Evolutionary conservation across 2,797 vertebrate species (phyloP).

Genomic region (Syngnathus acus): DNA sequence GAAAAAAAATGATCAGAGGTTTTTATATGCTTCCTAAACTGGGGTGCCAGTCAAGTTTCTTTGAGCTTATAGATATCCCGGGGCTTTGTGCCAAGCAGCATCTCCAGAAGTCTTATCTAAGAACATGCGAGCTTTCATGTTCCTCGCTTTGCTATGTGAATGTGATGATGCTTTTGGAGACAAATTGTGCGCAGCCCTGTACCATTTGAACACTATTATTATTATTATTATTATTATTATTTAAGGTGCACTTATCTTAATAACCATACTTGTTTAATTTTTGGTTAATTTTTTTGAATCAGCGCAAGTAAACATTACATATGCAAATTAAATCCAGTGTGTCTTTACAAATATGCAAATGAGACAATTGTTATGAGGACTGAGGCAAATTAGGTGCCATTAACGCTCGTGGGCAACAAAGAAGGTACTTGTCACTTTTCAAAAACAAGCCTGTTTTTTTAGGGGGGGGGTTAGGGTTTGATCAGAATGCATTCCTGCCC

Average conservation of each 20-base stretch:
- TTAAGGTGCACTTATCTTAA: background rate
- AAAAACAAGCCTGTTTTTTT: background rate
- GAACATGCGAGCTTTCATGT: constrained; percentile 25
- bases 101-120: constrained; percentile 29
- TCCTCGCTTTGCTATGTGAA: constrained; percentile 10
- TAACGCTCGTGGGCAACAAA: background rate
- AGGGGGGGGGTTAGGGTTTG: background rate
- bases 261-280: background rate
- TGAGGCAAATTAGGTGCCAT: constrained; percentile 4
- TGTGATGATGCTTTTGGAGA: background rate
- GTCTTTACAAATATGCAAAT: constrained; percentile 20
- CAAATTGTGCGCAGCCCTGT: background rate
- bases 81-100: constrained; percentile 23
- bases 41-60: constrained; percentile 32
- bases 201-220: background rate
- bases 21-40: constrained; percentile 9
- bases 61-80: constrained; percentile 40
- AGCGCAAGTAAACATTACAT: constrained; percentile 3
- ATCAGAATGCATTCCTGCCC: background rate
- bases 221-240: background rate
- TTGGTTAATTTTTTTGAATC: constrained; percentile 6
- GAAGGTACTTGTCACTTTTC: background rate
- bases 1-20: constrained; percentile 16
- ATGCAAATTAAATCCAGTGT: constrained; percentile 15
- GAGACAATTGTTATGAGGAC: constrained; percentile 1